Evolutionary conservation across 2,113 vertebrate species (phyloP).

Genomic region (Chascanopsetta lugubris): DNA sequence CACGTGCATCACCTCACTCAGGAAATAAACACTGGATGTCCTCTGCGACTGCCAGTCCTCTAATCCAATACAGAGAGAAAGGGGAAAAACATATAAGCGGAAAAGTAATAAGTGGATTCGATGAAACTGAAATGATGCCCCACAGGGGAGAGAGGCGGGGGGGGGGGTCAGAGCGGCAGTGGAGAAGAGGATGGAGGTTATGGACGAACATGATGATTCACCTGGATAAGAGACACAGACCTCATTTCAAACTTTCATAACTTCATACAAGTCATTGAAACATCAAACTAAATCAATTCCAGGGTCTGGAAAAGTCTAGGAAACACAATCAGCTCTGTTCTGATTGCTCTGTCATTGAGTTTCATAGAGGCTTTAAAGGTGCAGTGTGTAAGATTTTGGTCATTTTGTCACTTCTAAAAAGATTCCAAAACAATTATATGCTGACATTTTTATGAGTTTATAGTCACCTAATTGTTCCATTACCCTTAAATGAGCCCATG

Average conservation of each 20-base stretch:
- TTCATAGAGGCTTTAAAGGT: no score
- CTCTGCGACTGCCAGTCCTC: slow-evolving; percentile 68
- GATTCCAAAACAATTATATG: no score
- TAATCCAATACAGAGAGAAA: slow-evolving; percentile 50
- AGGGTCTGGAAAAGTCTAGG: not conserved
- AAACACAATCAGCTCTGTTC: slow-evolving; percentile 49
- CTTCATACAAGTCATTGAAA: not conserved
- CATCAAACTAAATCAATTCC: not conserved
- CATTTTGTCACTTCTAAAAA: no score
- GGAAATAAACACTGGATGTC: slow-evolving; percentile 42
- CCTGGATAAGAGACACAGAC: slow-evolving; percentile 36
- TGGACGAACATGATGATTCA: slow-evolving; percentile 27
- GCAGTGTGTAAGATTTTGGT: no score
- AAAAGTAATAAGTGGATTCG: slow-evolving; percentile 48
- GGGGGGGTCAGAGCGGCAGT: slow-evolving; percentile 2
- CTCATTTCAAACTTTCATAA: slow-evolving; percentile 26
- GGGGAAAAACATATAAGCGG: slow-evolving; percentile 17
- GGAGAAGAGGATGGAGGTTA: slow-evolving; percentile 11
- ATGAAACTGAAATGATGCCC: slow-evolving; percentile 30
- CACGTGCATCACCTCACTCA: slow-evolving; percentile 64
- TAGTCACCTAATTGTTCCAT: no score
- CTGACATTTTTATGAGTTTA: no score
- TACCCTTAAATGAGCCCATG: no score
- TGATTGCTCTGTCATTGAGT: slow-evolving; percentile 14
- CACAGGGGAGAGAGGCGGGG: slow-evolving; percentile 15